Evolutionary conservation across 23 tunicate genomes (phyloP), one percentile per base, ranked within the genome.

Genomic region (Phallusia fumigata): DNA sequence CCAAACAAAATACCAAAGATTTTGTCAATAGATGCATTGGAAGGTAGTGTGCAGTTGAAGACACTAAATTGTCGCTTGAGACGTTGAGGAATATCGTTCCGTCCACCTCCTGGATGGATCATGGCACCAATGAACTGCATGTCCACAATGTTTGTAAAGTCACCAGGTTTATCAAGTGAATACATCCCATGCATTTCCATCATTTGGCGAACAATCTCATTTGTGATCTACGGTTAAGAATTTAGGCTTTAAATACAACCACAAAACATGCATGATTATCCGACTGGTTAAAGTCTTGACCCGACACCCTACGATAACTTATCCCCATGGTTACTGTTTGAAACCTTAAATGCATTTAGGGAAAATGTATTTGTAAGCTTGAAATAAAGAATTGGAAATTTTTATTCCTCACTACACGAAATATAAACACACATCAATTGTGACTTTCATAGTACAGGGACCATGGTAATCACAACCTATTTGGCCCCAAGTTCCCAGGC

Each of bases 101-200:
- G 75, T 19, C 99, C 99, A 0, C 99, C 99, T 0, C 99, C 99
- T 15, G 99, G 99, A 65, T 97, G 99, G 52, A 97, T 97, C 99
- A 97, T 97, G 79, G 99, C 97, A 0, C 95, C 99, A 33, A 97
- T 92, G 65, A 97, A 97, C 79, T 92, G 97, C 88, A 97, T 90
- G 84, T 97, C 99, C 52, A 97, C 97, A 47, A 97, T 97, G 87
- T 82, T 92, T 36, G 97, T 92, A 77, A 97, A 97, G 76, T 97
- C 99, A 19, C 99, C 99, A 0, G 99, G 99, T 80, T 97, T 97
- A 32, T 92, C 97, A 35, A 97, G 97, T 31, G 97, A 92, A 79
- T 88, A 97, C 99, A 97, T 97, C 24, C 99, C 99, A 51, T 77
- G 89, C 95, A 92, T 93, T 80, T 97, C 97, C 99, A 97, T 97